phyloP scores from a whole-genome alignment of 2,113 vertebrate genomes.

The Puffinus mauretanicus region DNA sequence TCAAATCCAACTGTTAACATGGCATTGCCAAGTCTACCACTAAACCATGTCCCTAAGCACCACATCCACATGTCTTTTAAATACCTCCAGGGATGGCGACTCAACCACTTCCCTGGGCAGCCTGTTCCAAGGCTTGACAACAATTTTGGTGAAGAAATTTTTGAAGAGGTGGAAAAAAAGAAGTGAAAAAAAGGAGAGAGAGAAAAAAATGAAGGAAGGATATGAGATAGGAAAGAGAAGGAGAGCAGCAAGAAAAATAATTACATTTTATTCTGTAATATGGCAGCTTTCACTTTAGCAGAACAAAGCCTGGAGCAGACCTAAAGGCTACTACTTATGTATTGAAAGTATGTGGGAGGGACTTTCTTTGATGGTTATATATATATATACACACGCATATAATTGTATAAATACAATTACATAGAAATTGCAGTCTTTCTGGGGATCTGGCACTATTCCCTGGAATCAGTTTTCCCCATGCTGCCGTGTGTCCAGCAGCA shows the following conservation, averaged over 20 bases:
- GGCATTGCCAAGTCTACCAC: not conserved
- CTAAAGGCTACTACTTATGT: not conserved
- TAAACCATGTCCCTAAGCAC: not conserved
- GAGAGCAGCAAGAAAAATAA: not conserved
- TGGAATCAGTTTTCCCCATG: fast-evolving
- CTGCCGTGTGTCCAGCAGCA: not conserved
- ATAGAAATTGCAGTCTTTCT: not conserved
- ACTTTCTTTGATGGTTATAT: not conserved
- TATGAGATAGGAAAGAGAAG: not conserved
- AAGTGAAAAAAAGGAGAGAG: not conserved
- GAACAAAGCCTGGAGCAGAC: not conserved
- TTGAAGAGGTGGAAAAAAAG: not conserved
- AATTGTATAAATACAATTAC: not conserved
- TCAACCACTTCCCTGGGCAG: not conserved
- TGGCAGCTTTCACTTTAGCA: not conserved
- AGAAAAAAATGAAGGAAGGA: not conserved
- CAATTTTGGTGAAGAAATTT: not conserved
- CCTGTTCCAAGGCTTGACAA: not conserved
- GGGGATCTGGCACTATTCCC: not conserved
- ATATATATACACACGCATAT: fast-evolving
- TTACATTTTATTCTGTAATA: not conserved
- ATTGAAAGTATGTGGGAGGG: not conserved
- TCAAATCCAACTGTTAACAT: not conserved
- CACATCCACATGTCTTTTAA: not conserved
- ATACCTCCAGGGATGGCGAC: not conserved